Percentiles rank a stretch among this genome's conserved stretches.
Evolutionary conservation across 2,113 vertebrate species (phyloP).

Genomic region (Gila orcuttii): DNA sequence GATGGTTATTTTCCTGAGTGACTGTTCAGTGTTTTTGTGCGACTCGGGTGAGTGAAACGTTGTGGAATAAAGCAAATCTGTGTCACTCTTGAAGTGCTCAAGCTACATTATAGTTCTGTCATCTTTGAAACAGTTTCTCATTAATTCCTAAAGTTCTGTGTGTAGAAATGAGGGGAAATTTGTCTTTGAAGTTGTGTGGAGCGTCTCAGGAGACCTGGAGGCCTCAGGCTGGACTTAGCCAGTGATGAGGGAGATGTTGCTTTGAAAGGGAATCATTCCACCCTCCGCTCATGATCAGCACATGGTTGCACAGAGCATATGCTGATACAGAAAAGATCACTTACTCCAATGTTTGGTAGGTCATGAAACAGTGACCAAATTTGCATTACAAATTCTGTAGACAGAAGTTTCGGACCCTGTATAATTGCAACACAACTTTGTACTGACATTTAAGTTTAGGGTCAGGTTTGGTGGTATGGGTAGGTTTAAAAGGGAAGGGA

Average conservation of each 20-base stretch:
- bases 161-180: slow-evolving; percentile 60
- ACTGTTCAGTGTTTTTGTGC: slow-evolving; percentile 3
- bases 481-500: no score
- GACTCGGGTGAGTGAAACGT: background rate
- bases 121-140: slow-evolving; percentile 69
- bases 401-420: background rate
- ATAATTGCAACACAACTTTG: background rate
- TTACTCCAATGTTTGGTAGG: background rate
- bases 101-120: slow-evolving; percentile 14
- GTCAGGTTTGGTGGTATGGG: no score
- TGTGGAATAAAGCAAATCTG: background rate
- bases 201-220: slow-evolving; percentile 67
- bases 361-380: background rate
- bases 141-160: slow-evolving; percentile 75
- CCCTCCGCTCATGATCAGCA: background rate
- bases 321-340: background rate
- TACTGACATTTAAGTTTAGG: background rate
- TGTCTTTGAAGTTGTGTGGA: slow-evolving; percentile 73
- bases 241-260: slow-evolving; percentile 51
- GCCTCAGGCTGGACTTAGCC: slow-evolving; percentile 70
- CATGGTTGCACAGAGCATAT: background rate
- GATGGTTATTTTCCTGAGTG: background rate
- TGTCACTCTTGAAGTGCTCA: slow-evolving; percentile 13
- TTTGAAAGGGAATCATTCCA: slow-evolving; percentile 38
- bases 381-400: background rate